Evolutionary conservation across 2,797 vertebrate species (phyloP), one percentile per base, ranked within the genome.

Genomic region (Harpagifer antarcticus): DNA sequence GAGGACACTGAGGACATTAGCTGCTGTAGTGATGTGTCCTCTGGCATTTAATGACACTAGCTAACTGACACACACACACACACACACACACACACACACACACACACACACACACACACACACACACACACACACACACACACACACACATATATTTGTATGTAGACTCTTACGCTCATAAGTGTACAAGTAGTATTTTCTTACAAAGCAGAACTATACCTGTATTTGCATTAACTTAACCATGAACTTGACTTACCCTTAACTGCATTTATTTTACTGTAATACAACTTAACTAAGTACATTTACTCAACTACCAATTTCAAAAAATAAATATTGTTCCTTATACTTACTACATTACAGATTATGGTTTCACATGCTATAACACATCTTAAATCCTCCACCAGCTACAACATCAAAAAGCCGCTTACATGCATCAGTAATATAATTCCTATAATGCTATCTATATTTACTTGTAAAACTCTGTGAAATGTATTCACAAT

Each of bases 1-100:
- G 86, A 93, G 91, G 92, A 93, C 89, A 55, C 52, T 0, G 61
- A 83, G 89, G 89, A 90, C 89, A 23, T 74, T 65, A 16, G 50
- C 16, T 53, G 67, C 40, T 52, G 53, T 19, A 55, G 58, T 48
- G 62, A 52, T 7, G 55, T 3, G 37, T 68, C 19, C 54, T 14
- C 67, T 8, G 42, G 43, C 58, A 3, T 44, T 31, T 33, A 15
- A 52, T 19, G 27, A 52, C 45, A 12, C 33, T 5, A 50, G 33
- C 54, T 20, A 10, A 33, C 60, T 20, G 45, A 27, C 47, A 42
- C 13, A 56, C 31, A 45, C 62, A 0, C 17, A 33, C 33, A 37
- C 33, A 9, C 33, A 37, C 33, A 37, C 33, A 33, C 33, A 37
- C 33, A 37, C 33, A 37, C 33, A 9, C 33, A 37, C 33, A 37